Evolutionary conservation across 2,888 invertebrate genomes (phyloP).

Genomic region (Eupithecia subfuscata): DNA sequence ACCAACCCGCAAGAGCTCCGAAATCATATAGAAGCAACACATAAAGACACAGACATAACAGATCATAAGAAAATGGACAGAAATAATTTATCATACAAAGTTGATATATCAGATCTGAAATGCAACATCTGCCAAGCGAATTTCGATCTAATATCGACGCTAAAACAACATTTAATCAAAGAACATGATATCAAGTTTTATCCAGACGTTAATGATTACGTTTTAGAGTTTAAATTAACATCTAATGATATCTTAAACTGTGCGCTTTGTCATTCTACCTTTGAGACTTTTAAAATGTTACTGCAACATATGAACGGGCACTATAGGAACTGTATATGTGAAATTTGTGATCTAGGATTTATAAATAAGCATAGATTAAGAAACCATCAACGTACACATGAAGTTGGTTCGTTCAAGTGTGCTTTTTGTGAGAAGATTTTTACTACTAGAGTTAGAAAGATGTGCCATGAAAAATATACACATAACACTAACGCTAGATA

Average conservation of each 20-base stretch:
- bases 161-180: constrained; percentile 65
- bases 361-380: constrained; percentile 70
- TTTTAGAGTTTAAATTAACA: constrained; percentile 70
- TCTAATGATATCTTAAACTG: constrained; percentile 64
- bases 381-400: constrained; percentile 70
- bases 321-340: constrained; percentile 74
- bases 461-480: constrained; percentile 74
- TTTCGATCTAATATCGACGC: constrained; percentile 52
- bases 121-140: constrained; percentile 62
- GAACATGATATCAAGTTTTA: constrained; percentile 69
- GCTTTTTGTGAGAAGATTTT: constrained; percentile 71
- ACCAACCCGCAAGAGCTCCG: constrained; percentile 55
- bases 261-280: constrained; percentile 67
- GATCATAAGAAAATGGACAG: constrained; percentile 64
- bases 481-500: constrained; percentile 68
- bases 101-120: constrained; percentile 70
- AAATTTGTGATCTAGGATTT: constrained; percentile 71
- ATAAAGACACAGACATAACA: constrained; percentile 55
- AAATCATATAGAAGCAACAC: constrained; percentile 55
- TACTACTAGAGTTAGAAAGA: constrained; percentile 61
- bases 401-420: constrained; percentile 69
- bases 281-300: constrained; percentile 74
- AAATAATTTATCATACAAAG: constrained; percentile 70
- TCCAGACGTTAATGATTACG: constrained; percentile 66
- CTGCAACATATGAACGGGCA: constrained; percentile 77